Evolutionary conservation across 2,797 vertebrate species (phyloP).

Genomic region (Coranthus polyacanthus): DNA sequence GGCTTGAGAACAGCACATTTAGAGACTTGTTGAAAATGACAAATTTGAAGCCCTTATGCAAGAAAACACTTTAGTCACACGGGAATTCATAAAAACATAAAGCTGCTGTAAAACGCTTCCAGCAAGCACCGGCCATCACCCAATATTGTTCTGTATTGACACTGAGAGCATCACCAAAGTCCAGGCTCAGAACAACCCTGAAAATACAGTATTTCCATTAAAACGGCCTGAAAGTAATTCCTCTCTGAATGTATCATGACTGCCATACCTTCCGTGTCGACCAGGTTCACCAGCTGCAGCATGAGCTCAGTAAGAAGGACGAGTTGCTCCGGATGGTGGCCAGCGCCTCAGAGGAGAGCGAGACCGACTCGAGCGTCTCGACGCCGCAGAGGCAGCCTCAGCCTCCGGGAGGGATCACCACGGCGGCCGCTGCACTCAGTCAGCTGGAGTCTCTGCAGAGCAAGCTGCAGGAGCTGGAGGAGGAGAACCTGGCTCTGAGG

Average conservation of each 20-base stretch:
- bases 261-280: accelerated
- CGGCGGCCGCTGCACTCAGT: constrained; percentile 81
- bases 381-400: constrained; percentile 87
- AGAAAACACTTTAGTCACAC: too few relatives aligned
- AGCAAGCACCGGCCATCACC: too few relatives aligned
- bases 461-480: constrained; percentile 94
- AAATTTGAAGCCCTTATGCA: too few relatives aligned
- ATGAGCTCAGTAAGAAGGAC: constrained; percentile 95
- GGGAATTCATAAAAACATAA: too few relatives aligned
- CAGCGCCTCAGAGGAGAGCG: constrained; percentile 94
- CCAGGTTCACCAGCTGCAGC: constrained; percentile 97
- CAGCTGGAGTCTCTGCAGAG: constrained; percentile 93
- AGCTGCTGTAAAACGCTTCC: too few relatives aligned
- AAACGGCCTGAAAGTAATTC: too few relatives aligned
- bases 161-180: too few relatives aligned
- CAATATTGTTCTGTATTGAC: too few relatives aligned
- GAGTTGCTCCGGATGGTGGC: constrained; percentile 95
- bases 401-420: constrained; percentile 56
- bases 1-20: too few relatives aligned
- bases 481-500: constrained; percentile 92
- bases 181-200: too few relatives aligned
- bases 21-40: too few relatives aligned
- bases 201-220: too few relatives aligned
- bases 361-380: constrained; percentile 93
- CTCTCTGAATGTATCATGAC: not conserved